A percentile compares a stretch with the other conserved stretches of the same genome.
These are phyloP conservation scores for Oscheius sp. DNA, from an alignment of 2,888 invertebrate species.

Conservation along the genomic window DNA sequence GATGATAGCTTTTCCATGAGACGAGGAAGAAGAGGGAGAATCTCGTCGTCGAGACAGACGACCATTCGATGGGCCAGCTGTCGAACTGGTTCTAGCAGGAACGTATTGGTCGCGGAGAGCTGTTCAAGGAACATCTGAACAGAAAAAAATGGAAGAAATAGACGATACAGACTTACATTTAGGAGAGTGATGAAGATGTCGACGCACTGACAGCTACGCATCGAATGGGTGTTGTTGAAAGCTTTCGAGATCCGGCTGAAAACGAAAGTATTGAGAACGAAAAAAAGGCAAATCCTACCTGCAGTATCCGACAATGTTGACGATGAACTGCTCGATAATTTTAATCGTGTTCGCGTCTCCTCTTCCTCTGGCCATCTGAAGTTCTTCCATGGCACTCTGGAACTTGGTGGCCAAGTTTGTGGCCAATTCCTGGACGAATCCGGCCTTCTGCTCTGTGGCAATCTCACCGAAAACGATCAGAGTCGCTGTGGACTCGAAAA, in stretches of 20 bases:
- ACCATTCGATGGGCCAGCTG: slow-evolving; percentile 77
- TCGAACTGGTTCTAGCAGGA: slow-evolving; percentile 76
- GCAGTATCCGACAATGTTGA: slow-evolving; percentile 75
- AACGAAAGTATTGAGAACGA: slow-evolving; percentile 7
- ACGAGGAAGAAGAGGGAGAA: slow-evolving; percentile 77
- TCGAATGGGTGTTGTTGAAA: slow-evolving; percentile 77
- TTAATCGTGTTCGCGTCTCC: slow-evolving; percentile 54
- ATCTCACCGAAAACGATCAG: slow-evolving; percentile 77
- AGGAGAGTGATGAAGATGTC: slow-evolving; percentile 77
- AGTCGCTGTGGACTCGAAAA: slow-evolving; percentile 78
- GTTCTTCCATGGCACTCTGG: slow-evolving; percentile 43
- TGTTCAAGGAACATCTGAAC: slow-evolving; percentile 48
- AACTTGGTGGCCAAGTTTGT: slow-evolving; percentile 59
- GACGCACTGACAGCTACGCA: slow-evolving; percentile 77
- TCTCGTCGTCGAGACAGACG: slow-evolving; percentile 78
- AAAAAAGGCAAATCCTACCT: slow-evolving; percentile 21
- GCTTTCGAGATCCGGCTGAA: slow-evolving; percentile 78
- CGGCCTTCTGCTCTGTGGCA: slow-evolving; percentile 72
- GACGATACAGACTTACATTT: slow-evolving; percentile 69
- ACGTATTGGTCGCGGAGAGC: slow-evolving; percentile 45
- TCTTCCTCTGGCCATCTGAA: slow-evolving; percentile 43
- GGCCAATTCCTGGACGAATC: slow-evolving; percentile 60
- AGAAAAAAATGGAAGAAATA: neutral
- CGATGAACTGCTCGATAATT: slow-evolving; percentile 75
- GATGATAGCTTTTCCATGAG: slow-evolving; percentile 33